Conservation (phyloP, 2,888 invertebrate genomes). For the Amiota communis region DNA sequence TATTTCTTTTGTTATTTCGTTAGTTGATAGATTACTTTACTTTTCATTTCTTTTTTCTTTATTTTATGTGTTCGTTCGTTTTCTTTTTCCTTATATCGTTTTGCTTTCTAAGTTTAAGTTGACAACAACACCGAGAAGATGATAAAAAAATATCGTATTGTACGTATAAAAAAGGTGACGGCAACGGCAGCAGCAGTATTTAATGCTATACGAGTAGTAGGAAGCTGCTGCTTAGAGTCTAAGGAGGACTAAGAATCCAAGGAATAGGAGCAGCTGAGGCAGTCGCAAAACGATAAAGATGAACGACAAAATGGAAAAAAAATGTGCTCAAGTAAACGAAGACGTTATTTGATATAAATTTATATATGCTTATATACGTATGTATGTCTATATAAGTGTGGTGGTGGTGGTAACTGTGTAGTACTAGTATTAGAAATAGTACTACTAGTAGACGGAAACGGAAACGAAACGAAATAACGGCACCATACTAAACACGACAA, state of each 20-base stretch:
- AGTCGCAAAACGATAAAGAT: constrained; percentile 5
- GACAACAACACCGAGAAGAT: no score
- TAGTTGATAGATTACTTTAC: no score
- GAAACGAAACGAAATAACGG: constrained; percentile 11
- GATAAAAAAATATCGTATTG: no score
- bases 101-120: no score
- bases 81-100: no score
- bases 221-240: no score
- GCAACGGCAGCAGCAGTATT: background rate
- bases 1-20: no score
- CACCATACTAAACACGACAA: constrained; percentile 15
- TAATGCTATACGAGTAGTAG: background rate
- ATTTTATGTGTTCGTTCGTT: no score
- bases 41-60: no score
- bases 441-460: constrained; percentile 9
- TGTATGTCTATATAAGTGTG: background rate
- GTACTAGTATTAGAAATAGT: constrained; percentile 24
- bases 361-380: background rate
- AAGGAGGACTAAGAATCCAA: no score
- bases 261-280: background rate
- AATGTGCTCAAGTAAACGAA: constrained; percentile 1
- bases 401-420: constrained; percentile 1
- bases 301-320: background rate
- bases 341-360: constrained; percentile 3
- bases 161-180: background rate